These are phyloP conservation scores for Eretmocerus hayati DNA, from an alignment of 2,888 invertebrate genomes.

Conservation along the genomic window DNA sequence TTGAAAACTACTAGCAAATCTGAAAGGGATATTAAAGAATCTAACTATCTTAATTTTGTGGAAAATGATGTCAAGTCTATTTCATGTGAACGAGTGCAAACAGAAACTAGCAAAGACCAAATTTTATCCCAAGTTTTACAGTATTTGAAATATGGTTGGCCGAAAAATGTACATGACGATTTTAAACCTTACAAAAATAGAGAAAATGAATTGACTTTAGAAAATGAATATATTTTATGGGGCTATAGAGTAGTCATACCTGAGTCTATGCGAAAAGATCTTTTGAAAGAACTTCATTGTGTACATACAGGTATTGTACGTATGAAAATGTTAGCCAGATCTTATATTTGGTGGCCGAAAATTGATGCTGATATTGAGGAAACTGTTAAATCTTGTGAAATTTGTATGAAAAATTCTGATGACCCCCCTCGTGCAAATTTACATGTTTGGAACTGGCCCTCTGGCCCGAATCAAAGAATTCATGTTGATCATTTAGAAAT, in stretches of 20 bases:
- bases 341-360: constrained; percentile 23
- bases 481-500: too few relatives aligned
- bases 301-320: constrained; percentile 23
- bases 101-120: background rate
- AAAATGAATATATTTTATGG: constrained; percentile 18
- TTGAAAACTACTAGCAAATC: constrained; percentile 1
- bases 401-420: too few relatives aligned
- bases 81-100: constrained; percentile 8
- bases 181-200: background rate
- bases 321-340: constrained; percentile 23
- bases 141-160: background rate
- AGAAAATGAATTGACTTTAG: constrained; percentile 9
- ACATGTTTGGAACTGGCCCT: too few relatives aligned
- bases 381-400: constrained; percentile 14
- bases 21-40: background rate
- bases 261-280: constrained; percentile 1
- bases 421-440: too few relatives aligned
- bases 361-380: constrained; percentile 21
- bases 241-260: constrained; percentile 16
- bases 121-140: background rate
- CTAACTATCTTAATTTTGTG: background rate
- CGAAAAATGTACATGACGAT: background rate
- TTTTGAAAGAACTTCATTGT: constrained; percentile 16
- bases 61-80: background rate
- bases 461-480: too few relatives aligned